Percentiles rank a stretch among this genome's conserved stretches.
Conservation (phyloP, 2,113 vertebrate genomes). For the Sturnus vulgaris region DNA sequence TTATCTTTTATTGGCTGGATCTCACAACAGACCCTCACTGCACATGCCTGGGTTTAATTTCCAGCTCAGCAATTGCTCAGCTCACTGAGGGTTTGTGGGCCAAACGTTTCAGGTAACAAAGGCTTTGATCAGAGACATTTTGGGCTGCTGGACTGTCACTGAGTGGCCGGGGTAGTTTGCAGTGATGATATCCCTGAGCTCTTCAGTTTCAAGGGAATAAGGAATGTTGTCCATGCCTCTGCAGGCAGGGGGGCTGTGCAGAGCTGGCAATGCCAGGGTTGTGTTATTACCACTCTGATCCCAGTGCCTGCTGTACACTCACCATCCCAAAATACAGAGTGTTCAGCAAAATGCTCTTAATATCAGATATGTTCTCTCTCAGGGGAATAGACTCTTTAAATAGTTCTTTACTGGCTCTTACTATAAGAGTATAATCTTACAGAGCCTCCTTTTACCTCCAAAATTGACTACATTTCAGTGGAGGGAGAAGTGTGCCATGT, state of each 20-base stretch:
- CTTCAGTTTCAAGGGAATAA: not conserved
- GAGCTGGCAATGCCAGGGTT: accelerated
- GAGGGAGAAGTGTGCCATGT: not conserved
- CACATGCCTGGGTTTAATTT: not conserved
- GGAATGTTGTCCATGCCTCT: not conserved
- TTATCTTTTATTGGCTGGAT: not conserved
- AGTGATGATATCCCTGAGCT: not conserved
- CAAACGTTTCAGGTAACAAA: accelerated
- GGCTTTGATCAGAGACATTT: not conserved
- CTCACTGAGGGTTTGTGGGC: not conserved
- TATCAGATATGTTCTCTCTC: slow-evolving; percentile 3
- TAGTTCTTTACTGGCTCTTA: slow-evolving; percentile 32
- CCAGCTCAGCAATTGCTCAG: not conserved
- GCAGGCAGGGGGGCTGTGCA: not conserved
- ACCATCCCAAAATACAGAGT: not conserved
- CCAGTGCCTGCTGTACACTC: not conserved
- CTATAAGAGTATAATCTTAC: not conserved
- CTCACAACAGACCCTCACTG: not conserved
- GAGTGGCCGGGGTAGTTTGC: not conserved
- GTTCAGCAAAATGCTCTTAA: slow-evolving; percentile 7
- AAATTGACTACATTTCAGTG: slow-evolving; percentile 22
- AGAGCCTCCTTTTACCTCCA: slow-evolving; percentile 41
- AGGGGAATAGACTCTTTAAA: not conserved
- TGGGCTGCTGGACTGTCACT: not conserved
- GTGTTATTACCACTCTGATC: not conserved